A percentile compares a stretch with the other conserved stretches of the same genome.
Evolutionary conservation across 2,888 invertebrate genomes (phyloP).

Genomic region (Drosophila subquinaria): DNA sequence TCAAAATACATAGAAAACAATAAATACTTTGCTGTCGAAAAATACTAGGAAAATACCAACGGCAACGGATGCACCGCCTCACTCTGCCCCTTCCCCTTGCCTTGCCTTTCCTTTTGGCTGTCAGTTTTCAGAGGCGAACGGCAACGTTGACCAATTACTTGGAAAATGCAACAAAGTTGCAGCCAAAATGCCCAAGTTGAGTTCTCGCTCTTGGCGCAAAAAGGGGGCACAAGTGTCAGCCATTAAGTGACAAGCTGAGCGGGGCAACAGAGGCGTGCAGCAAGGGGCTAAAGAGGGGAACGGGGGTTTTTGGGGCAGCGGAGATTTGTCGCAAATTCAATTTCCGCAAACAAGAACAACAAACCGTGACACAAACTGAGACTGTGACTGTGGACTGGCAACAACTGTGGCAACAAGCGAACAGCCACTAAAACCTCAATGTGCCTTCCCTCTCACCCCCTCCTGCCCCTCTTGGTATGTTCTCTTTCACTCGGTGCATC

Average conservation of each 20-base stretch:
- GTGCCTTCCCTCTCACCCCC: neutral
- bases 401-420: conserved; percentile 36
- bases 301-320: neutral
- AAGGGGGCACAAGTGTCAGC: conserved; percentile 49
- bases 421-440: conserved; percentile 46
- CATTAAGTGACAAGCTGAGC: conserved; percentile 50
- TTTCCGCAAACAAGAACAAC: conserved; percentile 65
- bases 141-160: conserved; percentile 77
- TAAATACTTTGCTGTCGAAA: conserved; percentile 39
- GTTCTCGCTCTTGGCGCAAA: conserved; percentile 7
- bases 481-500: conserved; percentile 11
- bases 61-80: conserved; percentile 2
- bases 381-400: conserved; percentile 20
- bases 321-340: conserved; percentile 70
- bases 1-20: conserved; percentile 56
- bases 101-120: conserved; percentile 23
- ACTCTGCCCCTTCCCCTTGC: conserved; percentile 3
- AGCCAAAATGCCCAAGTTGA: conserved; percentile 44
- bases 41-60: conserved; percentile 44
- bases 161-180: conserved; percentile 79
- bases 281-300: neutral
- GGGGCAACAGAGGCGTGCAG: neutral
- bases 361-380: conserved; percentile 20
- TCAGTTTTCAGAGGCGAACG: conserved; percentile 49
- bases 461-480: neutral